A percentile compares a stretch with the other conserved stretches of the same genome.
Conservation (phyloP, 2,888 invertebrate genomes). For the Heliconius ethilla region DNA sequence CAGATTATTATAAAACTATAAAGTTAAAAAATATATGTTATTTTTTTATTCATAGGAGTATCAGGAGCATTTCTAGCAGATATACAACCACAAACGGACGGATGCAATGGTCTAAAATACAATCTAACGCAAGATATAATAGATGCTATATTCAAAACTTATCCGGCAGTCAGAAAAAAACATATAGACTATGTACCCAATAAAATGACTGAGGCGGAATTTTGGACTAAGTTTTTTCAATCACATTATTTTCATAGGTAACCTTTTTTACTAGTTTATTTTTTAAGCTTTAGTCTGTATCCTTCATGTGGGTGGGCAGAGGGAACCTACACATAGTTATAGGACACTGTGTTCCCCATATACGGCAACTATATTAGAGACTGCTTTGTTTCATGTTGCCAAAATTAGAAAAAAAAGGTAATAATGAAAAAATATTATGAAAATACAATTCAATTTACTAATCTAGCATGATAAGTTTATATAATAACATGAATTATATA, state of each 20-base stretch:
- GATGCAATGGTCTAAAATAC: constrained; percentile 97
- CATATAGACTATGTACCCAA: constrained; percentile 97
- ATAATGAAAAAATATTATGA: no score
- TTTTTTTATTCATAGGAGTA: constrained; percentile 75
- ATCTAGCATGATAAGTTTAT: background rate
- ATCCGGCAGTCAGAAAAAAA: constrained; percentile 98
- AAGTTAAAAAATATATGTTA: no score
- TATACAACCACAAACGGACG: constrained; percentile 98
- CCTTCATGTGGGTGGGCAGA: no score
- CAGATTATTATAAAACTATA: background rate
- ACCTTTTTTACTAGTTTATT: constrained; percentile 31
- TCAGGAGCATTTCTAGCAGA: constrained; percentile 92
- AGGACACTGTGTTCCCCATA: no score
- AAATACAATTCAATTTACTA: background rate
- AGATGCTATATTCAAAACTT: constrained; percentile 99
- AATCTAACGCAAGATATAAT: constrained; percentile 98
- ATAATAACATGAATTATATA: background rate
- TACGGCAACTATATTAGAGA: no score
- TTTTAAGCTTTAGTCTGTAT: background rate
- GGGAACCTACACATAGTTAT: no score
- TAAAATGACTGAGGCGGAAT: constrained; percentile 97
- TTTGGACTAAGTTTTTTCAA: constrained; percentile 99
- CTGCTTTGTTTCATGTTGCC: no score
- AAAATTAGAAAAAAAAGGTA: no score
- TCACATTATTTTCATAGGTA: constrained; percentile 98